Base-by-base conservation (phyloP, 2,797 vertebrate genomes). In the Pangasius macronema region DNA sequence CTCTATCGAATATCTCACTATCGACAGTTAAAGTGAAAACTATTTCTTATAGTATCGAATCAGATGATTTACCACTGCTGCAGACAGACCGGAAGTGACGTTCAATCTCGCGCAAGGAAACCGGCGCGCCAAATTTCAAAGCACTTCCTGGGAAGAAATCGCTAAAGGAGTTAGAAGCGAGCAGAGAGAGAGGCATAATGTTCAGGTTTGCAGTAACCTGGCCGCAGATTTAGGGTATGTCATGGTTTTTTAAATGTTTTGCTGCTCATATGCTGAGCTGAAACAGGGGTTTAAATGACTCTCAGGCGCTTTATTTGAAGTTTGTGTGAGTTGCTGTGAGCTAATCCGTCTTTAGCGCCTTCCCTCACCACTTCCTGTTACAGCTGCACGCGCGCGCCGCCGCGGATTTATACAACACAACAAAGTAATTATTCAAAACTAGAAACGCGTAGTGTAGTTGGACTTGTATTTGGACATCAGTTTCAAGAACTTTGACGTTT, bases 61-160 rank as follows among this genome's bases (percentile, higher is more conserved):
- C 16, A 22, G 22, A 13, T n/a, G 30, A 10, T 22, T 79, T 22
- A 36, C 5, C 5, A 13, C 10, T 11, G 4, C 14, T 20, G n/a
- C 18, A 53, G 46, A 20, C 30, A 22, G 4, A 57, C 30, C 90
- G 96, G 96, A 96, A 36, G 90, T 96, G 93, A 91, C 93, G 95
- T 87, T 0, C 0, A 0, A 27, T 85, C 76, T 88, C 90, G 94
- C 91, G 91, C 92, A 87, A 91, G 92, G 95, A 95, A 95, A 86
- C 91, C 81, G 95, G 93, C 96, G 96, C 96, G 96, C 96, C 96
- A 97, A 97, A 95, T 97, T 97, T 97, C 96, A 97, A 97, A 96
- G 96, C 85, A 96, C 96, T 96, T 97, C 96, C 96, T 92, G 93
- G 90, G 92, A 93, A 92, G 83, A 88, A 85, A 87, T 81, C 87